phyloP scores from a whole-genome alignment of 2,113 vertebrate species.

The Himantopus leucocephalus region DNA sequence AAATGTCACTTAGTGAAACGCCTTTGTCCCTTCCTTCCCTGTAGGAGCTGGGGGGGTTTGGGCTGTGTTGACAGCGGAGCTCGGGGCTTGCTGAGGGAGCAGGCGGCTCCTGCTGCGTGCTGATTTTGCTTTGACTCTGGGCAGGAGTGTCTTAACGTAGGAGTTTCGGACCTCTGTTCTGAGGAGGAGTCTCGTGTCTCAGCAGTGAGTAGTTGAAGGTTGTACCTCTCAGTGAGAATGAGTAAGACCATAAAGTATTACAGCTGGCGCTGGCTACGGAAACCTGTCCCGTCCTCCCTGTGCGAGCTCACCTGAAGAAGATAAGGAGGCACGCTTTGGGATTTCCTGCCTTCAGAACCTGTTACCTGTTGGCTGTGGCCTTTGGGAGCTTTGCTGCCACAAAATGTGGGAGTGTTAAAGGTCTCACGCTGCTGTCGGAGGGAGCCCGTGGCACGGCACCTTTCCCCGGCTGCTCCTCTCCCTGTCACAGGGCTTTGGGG shows the following conservation, averaged over 20 bases:
- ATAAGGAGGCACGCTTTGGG: accelerated
- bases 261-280: background rate
- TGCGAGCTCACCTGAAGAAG: accelerated
- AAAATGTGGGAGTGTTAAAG: accelerated
- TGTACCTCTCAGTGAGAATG: background rate
- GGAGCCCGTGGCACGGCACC: accelerated
- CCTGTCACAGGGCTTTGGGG: accelerated
- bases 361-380: background rate
- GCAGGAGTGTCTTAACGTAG: background rate
- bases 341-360: background rate
- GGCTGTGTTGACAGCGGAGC: too few relatives aligned
- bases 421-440: accelerated
- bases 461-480: background rate
- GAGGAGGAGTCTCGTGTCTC: background rate
- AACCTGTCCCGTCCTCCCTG: background rate
- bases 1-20: accelerated
- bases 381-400: background rate
- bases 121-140: background rate
- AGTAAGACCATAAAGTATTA: background rate
- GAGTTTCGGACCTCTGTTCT: accelerated
- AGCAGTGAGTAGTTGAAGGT: background rate
- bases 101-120: accelerated
- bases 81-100: background rate
- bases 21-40: accelerated
- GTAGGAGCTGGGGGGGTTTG: accelerated